Percentiles rank a stretch among this genome's conserved stretches.
These are phyloP conservation scores for Callorhinus ursinus DNA, from an alignment of 2,113 vertebrate genomes.

Conservation along the genomic window DNA sequence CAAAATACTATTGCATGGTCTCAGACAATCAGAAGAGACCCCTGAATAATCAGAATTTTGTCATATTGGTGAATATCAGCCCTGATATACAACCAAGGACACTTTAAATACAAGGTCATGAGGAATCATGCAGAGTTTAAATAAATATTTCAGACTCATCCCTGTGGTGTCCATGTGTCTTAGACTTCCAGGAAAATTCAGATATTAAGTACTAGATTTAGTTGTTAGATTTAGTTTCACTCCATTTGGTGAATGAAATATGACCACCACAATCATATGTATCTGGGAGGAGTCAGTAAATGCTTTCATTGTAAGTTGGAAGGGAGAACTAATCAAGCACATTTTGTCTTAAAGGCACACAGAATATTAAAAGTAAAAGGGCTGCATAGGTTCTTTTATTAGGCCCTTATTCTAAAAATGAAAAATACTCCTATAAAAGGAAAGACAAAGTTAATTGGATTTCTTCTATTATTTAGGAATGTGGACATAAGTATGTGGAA, in stretches of 20 bases:
- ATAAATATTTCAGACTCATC: slow-evolving; percentile 34
- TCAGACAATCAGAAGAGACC: neutral
- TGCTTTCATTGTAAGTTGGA: slow-evolving; percentile 41
- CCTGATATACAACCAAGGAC: neutral
- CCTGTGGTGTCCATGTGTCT: neutral
- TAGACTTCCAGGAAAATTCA: slow-evolving; percentile 38
- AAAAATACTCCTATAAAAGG: slow-evolving; percentile 53
- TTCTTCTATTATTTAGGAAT: slow-evolving; percentile 67
- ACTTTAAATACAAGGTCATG: neutral
- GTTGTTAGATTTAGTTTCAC: slow-evolving; percentile 41
- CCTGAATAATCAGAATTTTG: neutral
- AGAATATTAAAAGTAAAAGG: slow-evolving; percentile 65
- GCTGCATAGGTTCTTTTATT: slow-evolving; percentile 57
- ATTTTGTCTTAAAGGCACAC: slow-evolving; percentile 57
- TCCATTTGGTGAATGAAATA: slow-evolving; percentile 54
- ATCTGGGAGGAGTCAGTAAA: neutral
- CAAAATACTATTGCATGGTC: neutral
- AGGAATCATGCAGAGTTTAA: slow-evolving; percentile 34
- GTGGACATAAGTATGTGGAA: slow-evolving; percentile 21
- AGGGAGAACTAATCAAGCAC: slow-evolving; percentile 40
- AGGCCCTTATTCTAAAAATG: slow-evolving; percentile 59
- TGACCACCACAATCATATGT: neutral
- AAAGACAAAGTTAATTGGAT: slow-evolving; percentile 65
- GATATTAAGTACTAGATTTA: slow-evolving; percentile 57
- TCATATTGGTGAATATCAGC: neutral